Conservation (phyloP, 2,113 vertebrate genomes). For the Elanus axillaris region DNA sequence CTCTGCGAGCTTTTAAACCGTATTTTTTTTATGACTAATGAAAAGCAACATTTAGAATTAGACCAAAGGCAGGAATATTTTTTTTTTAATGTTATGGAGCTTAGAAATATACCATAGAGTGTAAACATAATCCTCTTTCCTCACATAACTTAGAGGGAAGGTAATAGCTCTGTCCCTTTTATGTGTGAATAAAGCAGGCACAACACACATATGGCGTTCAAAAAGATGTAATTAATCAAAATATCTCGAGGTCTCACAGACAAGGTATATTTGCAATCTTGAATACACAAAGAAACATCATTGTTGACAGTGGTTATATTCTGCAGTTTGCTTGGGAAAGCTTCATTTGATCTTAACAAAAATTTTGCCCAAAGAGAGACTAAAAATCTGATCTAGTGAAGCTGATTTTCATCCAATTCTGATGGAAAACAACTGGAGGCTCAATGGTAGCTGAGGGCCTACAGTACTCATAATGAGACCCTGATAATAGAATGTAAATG, state of each 20-base stretch:
- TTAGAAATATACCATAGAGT: background rate
- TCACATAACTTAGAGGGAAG: background rate
- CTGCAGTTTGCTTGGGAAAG: background rate
- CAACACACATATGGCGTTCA: background rate
- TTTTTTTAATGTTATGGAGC: background rate
- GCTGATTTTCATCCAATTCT: background rate
- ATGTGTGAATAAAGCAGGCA: background rate
- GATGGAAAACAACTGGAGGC: background rate
- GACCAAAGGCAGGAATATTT: background rate
- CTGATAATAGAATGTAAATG: background rate
- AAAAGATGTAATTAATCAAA: slow-evolving; percentile 8
- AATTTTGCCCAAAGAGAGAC: background rate
- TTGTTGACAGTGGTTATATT: background rate
- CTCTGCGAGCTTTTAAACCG: background rate
- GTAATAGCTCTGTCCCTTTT: background rate
- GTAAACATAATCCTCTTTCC: background rate
- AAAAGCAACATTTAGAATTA: background rate
- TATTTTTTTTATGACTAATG: background rate
- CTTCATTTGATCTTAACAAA: background rate
- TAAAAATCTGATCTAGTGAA: background rate
- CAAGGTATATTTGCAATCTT: background rate
- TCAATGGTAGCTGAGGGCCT: background rate
- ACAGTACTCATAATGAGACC: background rate
- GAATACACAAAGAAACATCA: background rate
- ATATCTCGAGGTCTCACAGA: background rate